Conservation (phyloP, 2,797 vertebrate genomes). For the Psittacula echo region DNA sequence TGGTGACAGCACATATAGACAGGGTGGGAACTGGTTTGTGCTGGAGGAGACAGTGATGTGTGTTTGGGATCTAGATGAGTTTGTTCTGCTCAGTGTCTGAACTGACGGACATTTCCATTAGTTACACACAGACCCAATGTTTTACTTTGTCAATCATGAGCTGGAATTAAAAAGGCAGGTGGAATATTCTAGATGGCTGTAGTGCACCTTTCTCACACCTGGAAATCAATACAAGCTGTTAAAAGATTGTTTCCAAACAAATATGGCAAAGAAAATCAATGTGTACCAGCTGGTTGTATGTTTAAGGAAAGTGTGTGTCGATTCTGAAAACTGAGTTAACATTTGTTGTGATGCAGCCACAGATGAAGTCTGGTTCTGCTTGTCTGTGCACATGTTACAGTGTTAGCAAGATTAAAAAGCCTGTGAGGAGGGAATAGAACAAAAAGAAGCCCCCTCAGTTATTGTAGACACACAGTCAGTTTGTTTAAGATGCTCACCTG, state of each 20-base stretch:
- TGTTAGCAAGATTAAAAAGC: neutral
- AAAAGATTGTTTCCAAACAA: neutral
- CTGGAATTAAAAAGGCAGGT: neutral
- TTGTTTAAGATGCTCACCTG: neutral
- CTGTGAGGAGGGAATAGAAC: neutral
- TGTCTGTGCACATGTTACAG: neutral
- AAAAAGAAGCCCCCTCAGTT: rapidly evolving
- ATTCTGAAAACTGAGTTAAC: neutral
- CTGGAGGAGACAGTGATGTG: neutral
- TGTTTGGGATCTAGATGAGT: neutral
- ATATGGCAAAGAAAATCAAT: neutral
- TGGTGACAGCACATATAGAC: neutral
- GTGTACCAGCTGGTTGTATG: neutral
- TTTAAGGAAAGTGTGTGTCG: neutral
- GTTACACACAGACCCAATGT: neutral
- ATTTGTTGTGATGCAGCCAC: neutral
- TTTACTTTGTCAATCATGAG: neutral
- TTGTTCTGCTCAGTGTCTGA: neutral
- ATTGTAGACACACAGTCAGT: rapidly evolving
- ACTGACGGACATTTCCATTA: neutral
- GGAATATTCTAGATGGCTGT: neutral
- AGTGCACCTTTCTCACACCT: neutral
- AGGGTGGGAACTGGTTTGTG: neutral
- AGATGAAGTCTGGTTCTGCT: neutral
- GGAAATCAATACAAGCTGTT: neutral